Base-by-base conservation (phyloP, 2,797 vertebrate species). In the Phoeniculus purpureus region DNA sequence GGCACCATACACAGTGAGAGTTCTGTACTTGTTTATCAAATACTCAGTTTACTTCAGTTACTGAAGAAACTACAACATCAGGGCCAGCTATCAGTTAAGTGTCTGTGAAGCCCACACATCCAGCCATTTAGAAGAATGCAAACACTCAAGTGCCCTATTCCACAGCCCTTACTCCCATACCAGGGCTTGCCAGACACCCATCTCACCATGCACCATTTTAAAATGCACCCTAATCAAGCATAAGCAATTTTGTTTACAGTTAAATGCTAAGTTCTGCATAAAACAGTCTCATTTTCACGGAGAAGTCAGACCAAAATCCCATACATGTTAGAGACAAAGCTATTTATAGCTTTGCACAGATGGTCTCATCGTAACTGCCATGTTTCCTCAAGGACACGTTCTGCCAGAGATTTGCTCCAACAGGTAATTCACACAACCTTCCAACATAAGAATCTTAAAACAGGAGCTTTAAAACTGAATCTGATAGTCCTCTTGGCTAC, bases 281-380 rank as follows among this genome's bases (percentile, higher is more conserved):
- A 92, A 60, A 21, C 3, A 79, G 85, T 67, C 82, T 95, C 85
- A 85, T 93, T 95, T 92, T 92, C 81, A 87, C 68, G 75, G 26
- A 92, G 58, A 95, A 94, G 65, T 82, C 76, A 81, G 79, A 85
- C 64, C 64, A 94, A 80, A 87, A 90, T 67, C 54, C 60, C 58
- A 85, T 81, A 75, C 21, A 93, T 80, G 79, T 71, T 81, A 68
- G 60, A 92, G 59, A 85, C 62, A 93, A 68, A 82, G 47, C 73
- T 94, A 94, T 94, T 88, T 90, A 91, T 89, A 93, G 65, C 59
- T 74, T 70, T 73, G 82, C 70, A 93, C 90, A 95, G 89, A 94
- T 79, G 74, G 90, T 71, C 89, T 90, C 40, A 81, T 67, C 80
- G 64, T 14, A 91, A 92, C 78, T 79, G 65, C 81, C 50, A 61